phyloP scores from a whole-genome alignment of 2,113 vertebrate species.

The Cephalopholis sonnerati region DNA sequence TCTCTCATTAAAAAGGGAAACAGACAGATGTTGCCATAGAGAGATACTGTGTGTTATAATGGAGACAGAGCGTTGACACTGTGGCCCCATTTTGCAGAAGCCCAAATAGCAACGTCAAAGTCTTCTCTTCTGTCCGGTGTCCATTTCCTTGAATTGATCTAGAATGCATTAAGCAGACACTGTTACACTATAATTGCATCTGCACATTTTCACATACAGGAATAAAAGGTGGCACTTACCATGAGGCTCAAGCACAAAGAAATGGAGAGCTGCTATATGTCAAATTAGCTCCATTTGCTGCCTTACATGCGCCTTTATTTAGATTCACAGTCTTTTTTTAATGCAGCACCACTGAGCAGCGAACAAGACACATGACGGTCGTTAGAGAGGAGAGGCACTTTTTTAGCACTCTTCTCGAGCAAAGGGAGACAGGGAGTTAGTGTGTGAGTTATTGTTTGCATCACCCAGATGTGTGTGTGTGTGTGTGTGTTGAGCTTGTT shows the following conservation, averaged over 20 bases:
- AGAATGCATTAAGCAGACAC: constrained; percentile 55
- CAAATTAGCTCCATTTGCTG: background rate
- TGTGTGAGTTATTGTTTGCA: background rate
- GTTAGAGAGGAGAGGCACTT: background rate
- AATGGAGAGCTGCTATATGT: background rate
- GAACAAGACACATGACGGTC: background rate
- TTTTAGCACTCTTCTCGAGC: background rate
- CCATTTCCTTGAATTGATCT: constrained; percentile 48
- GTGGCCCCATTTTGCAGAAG: constrained; percentile 14
- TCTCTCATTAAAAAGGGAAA: constrained; percentile 8
- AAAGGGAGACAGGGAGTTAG: background rate
- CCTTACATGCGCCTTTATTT: background rate
- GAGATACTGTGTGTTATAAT: background rate
- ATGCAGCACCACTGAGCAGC: background rate
- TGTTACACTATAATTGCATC: constrained; percentile 34
- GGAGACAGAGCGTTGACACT: background rate
- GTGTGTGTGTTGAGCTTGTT: background rate
- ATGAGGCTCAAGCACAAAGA: constrained; percentile 1
- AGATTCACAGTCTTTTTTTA: background rate
- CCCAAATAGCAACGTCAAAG: constrained; percentile 5
- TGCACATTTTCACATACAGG: constrained; percentile 29
- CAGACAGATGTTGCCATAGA: constrained; percentile 3
- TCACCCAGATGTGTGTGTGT: background rate
- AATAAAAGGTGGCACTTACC: constrained; percentile 15
- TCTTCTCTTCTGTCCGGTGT: constrained; percentile 24